phyloP scores from a whole-genome alignment of 2,888 invertebrate genomes.

The Drosophila conformis region DNA sequence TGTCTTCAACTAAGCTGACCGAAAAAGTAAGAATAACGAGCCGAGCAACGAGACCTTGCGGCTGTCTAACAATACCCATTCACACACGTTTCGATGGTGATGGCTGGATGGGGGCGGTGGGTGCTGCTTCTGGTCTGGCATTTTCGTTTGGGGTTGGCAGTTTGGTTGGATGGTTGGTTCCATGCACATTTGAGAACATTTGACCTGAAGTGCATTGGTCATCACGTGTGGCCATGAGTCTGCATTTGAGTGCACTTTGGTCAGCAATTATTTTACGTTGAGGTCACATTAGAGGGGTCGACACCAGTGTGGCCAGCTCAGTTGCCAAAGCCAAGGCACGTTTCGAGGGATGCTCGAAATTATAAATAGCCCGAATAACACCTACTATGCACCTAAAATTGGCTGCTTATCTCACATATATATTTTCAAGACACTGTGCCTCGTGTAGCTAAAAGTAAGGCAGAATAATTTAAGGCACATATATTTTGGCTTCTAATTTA shows the following conservation, averaged over 20 bases:
- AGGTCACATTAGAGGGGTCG: constrained; percentile 79
- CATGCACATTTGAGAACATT: constrained; percentile 63
- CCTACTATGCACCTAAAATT: neutral
- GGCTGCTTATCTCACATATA: neutral
- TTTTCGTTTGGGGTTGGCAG: constrained; percentile 8
- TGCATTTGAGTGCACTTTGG: constrained; percentile 81
- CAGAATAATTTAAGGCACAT: neutral
- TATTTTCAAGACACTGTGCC: neutral
- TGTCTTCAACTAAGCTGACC: constrained; percentile 72
- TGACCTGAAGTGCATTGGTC: constrained; percentile 80
- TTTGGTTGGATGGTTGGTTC: constrained; percentile 13
- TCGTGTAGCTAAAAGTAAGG: neutral
- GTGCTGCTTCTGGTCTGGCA: constrained; percentile 2
- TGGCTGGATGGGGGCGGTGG: neutral
- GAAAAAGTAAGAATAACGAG: constrained; percentile 78
- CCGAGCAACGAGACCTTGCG: constrained; percentile 53
- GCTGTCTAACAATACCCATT: constrained; percentile 57
- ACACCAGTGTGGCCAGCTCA: constrained; percentile 47
- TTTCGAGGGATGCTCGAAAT: constrained; percentile 42
- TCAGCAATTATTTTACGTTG: constrained; percentile 83
- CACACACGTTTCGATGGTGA: constrained; percentile 22
- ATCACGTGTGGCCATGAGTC: constrained; percentile 80
- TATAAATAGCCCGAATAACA: constrained; percentile 1
- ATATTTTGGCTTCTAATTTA: neutral
- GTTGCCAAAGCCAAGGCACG: constrained; percentile 54